phyloP scores from a whole-genome alignment of 2,888 invertebrate genomes.

The Ochropleura leucogaster region DNA sequence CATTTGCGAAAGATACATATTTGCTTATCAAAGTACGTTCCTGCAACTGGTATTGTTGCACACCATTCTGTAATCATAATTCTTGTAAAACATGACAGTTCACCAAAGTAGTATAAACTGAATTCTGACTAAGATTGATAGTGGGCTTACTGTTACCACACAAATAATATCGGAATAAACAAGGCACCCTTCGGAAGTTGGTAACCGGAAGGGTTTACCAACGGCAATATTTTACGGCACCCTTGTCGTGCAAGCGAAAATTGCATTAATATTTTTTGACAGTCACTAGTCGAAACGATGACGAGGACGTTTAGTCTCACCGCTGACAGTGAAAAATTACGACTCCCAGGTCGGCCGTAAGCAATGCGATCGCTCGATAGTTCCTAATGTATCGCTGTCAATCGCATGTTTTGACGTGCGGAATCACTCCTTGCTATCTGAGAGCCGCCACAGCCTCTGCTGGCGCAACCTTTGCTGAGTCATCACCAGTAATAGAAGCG shows the following conservation, averaged over 20 bases:
- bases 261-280: constrained; percentile 87
- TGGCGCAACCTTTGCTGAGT: constrained; percentile 78
- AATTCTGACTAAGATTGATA: constrained; percentile 68
- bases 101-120: constrained; percentile 65
- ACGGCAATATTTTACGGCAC: constrained; percentile 77
- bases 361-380: constrained; percentile 85
- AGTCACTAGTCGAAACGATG: constrained; percentile 87
- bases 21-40: constrained; percentile 61
- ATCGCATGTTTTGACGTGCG: constrained; percentile 87
- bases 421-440: constrained; percentile 84
- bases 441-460: constrained; percentile 69
- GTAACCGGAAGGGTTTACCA: constrained; percentile 68
- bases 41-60: constrained; percentile 72
- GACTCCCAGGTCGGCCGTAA: constrained; percentile 79
- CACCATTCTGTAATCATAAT: constrained; percentile 72
- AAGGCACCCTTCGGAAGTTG: constrained; percentile 68
- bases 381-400: constrained; percentile 89
- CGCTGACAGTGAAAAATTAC: constrained; percentile 89
- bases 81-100: constrained; percentile 75
- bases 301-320: constrained; percentile 85
- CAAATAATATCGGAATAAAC: constrained; percentile 74
- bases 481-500: constrained; percentile 80
- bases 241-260: constrained; percentile 79
- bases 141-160: constrained; percentile 69
- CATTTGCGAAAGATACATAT: constrained; percentile 71